Conservation (phyloP, 2,113 vertebrate genomes). For the Irena cyanogastra region DNA sequence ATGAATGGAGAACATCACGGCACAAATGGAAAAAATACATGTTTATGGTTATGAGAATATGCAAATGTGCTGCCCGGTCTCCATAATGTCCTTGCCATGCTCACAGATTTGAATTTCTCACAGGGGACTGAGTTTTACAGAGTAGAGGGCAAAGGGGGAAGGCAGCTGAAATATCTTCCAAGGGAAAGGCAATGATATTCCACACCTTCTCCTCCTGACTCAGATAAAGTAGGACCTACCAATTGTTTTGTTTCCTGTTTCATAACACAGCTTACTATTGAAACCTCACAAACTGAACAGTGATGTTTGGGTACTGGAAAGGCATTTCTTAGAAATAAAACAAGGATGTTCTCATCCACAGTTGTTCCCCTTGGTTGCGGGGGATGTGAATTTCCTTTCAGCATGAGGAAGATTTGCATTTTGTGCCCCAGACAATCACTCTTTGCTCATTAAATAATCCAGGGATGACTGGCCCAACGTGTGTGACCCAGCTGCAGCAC, state of each 20-base stretch:
- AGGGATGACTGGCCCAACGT: not conserved
- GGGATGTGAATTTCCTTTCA: not conserved
- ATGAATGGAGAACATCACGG: slow-evolving; percentile 18
- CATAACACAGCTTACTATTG: not conserved
- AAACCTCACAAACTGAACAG: not conserved
- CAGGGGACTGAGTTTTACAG: not conserved
- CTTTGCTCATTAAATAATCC: not conserved
- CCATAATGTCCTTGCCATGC: not conserved
- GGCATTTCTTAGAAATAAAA: not conserved
- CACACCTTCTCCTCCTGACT: not conserved
- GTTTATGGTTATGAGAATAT: slow-evolving; percentile 27
- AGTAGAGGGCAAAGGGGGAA: not conserved
- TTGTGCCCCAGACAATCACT: not conserved
- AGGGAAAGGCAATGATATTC: not conserved
- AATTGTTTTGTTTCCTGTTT: not conserved
- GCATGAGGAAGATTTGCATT: not conserved
- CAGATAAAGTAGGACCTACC: not conserved
- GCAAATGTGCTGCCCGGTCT: not conserved
- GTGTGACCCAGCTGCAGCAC: not conserved
- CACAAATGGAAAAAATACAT: not conserved
- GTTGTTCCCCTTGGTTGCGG: not conserved
- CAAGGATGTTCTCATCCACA: not conserved
- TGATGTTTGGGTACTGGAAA: not conserved
- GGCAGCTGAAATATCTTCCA: not conserved
- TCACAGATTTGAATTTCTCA: not conserved